These are phyloP conservation scores for Falco biarmicus DNA, from an alignment of 2,797 vertebrate genomes.

Conservation along the genomic window DNA sequence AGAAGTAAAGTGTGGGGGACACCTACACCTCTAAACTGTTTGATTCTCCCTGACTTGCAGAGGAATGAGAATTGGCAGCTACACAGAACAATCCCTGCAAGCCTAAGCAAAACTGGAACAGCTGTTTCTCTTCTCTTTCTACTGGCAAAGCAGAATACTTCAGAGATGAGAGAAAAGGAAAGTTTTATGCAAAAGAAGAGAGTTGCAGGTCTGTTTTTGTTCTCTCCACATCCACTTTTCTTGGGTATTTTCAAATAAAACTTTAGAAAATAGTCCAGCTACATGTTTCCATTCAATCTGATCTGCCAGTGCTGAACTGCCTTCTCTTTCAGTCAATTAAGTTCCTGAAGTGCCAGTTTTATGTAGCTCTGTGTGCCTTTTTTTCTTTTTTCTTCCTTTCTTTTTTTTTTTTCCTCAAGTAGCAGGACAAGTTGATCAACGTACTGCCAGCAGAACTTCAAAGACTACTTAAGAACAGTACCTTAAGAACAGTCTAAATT, in stretches of 20 bases:
- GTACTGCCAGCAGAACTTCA: neutral
- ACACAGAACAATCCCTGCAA: neutral
- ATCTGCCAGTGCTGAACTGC: neutral
- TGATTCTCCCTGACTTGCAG: neutral
- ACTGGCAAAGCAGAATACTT: slow-evolving; percentile 45
- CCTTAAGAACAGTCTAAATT: neutral
- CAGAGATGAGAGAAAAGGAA: slow-evolving; percentile 41
- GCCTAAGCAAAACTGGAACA: slow-evolving; percentile 35
- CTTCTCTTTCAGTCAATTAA: slow-evolving; percentile 1
- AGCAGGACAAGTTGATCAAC: neutral
- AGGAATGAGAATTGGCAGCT: slow-evolving; percentile 14
- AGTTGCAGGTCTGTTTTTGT: slow-evolving; percentile 38
- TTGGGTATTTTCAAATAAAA: neutral
- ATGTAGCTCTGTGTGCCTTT: neutral
- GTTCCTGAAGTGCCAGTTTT: neutral
- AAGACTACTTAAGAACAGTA: slow-evolving; percentile 14
- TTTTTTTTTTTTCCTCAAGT: neutral
- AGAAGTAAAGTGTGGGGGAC: neutral
- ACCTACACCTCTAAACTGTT: neutral
- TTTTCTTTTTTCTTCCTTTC: neutral
- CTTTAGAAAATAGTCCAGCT: neutral
- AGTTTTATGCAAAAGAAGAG: slow-evolving; percentile 26
- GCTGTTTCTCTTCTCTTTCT: slow-evolving; percentile 55
- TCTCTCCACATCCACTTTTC: slow-evolving; percentile 27
- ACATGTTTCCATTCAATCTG: neutral